Evolutionary conservation across 2,113 vertebrate genomes (phyloP).

Genomic region (Oncorhynchus mykiss): DNA sequence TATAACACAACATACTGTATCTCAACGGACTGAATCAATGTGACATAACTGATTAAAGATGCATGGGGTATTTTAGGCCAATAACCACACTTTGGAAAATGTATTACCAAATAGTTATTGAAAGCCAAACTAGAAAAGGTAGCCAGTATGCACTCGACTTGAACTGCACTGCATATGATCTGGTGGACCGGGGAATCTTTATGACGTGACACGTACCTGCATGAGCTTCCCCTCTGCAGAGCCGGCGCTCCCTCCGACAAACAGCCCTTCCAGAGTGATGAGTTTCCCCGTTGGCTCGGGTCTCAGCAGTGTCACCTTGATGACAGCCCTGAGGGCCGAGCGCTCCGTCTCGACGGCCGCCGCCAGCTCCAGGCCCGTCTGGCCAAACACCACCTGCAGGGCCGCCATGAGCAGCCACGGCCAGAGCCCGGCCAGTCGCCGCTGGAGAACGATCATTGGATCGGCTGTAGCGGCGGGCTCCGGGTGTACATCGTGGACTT

Average conservation of each 20-base stretch:
- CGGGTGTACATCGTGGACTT: slow-evolving; percentile 88
- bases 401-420: slow-evolving; percentile 85
- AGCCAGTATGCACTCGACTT: not conserved
- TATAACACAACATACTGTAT: no score
- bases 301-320: slow-evolving; percentile 88
- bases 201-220: slow-evolving; percentile 81
- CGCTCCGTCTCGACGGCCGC: slow-evolving; percentile 81
- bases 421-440: slow-evolving; percentile 88
- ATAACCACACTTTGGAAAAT: no score
- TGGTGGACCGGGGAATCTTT: not conserved
- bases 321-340: slow-evolving; percentile 82
- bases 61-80: no score
- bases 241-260: slow-evolving; percentile 83
- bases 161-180: not conserved
- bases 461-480: slow-evolving; percentile 84
- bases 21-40: not conserved
- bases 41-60: no score
- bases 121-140: not conserved
- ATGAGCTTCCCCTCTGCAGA: slow-evolving; percentile 91
- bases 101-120: not conserved
- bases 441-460: slow-evolving; percentile 93
- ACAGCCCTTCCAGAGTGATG: slow-evolving; percentile 88
- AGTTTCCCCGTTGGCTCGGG: slow-evolving; percentile 79
- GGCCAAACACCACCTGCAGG: slow-evolving; percentile 87
- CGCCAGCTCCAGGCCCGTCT: slow-evolving; percentile 77